Evolutionary conservation across 1,140 invertebrate genomes (phyloP), one percentile per base, ranked within the genome.

Genomic region (Drosophila rufa): DNA sequence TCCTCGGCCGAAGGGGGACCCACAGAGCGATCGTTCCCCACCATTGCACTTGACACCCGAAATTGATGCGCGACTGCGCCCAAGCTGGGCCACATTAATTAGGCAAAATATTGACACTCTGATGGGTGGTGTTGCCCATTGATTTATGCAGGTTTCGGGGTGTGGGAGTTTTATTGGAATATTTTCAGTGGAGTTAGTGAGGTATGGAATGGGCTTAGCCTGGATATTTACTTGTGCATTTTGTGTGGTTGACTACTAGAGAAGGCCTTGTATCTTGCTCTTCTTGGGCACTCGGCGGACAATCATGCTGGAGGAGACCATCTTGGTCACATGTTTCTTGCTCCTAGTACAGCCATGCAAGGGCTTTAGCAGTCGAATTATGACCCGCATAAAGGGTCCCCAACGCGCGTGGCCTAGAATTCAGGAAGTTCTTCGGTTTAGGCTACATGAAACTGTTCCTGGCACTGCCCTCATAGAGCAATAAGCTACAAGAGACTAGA

Each of bases 91-190:
- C 84, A 84, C 84, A 87, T 89, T 84, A 90, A 90, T 89, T 89
- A 90, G 85, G 74, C 84, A 84, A 84, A 84, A 89, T 89, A 89
- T 90, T 90, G 84, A 84, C 86, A 89, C 40, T 62, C 51, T 61
- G 86, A 89, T 61, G 64, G 84, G 64, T 91, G 65, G 78, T 75
- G 78, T 69, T 69, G 75, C 42, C 74, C 78, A 79, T 85, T 89
- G 84, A 82, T 83, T 79, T 67, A 86, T 83, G 80, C 50, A 30
- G 53, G 51, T 48, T 25, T 36, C n/a, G 30, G 22, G 45, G 48
- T 64, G 53, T 69, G 58, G 67, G 40, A 11, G 69, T 79, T 82
- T 76, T 77, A 80, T 80, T 86, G 47, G 68, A 59, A 77, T 82
- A 75, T 79, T 60, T 79, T 53, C 8, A n/a, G 27, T 38, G 51